phyloP scores from a whole-genome alignment of 2,888 invertebrate species.

The Heliconius ethilla region DNA sequence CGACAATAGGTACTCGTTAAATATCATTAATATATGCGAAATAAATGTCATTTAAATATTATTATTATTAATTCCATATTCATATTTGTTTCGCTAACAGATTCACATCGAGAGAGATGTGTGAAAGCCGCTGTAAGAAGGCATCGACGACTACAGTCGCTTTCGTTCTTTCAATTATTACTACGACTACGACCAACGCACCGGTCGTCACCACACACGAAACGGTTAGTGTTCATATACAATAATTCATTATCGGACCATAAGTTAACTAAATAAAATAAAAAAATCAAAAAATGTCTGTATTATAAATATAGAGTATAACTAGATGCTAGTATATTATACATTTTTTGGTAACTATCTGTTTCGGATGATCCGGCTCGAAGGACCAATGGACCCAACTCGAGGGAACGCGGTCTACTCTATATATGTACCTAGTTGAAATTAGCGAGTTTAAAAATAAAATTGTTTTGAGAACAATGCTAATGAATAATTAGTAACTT shows the following conservation, averaged over 20 bases:
- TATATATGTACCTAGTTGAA: too few relatives aligned
- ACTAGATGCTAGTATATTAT: too few relatives aligned
- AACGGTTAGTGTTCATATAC: slow-evolving; percentile 17
- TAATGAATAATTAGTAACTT: too few relatives aligned
- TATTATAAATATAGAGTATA: too few relatives aligned
- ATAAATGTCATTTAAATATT: not conserved
- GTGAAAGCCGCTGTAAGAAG: slow-evolving; percentile 79
- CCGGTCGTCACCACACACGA: slow-evolving; percentile 45
- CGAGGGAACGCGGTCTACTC: too few relatives aligned
- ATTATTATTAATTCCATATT: not conserved
- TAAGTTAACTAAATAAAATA: too few relatives aligned
- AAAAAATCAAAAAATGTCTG: too few relatives aligned
- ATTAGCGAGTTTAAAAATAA: too few relatives aligned
- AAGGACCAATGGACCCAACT: too few relatives aligned
- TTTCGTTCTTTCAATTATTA: slow-evolving; percentile 33
- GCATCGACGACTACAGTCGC: slow-evolving; percentile 46
- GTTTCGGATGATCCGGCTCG: too few relatives aligned
- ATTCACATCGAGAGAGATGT: slow-evolving; percentile 83
- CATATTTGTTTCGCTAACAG: slow-evolving; percentile 57
- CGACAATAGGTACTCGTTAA: slow-evolving; percentile 86
- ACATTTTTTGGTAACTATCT: too few relatives aligned
- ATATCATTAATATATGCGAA: not conserved
- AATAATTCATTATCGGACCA: not conserved
- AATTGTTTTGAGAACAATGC: too few relatives aligned
- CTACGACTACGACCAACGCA: slow-evolving; percentile 55